Evolutionary conservation across 2,113 vertebrate species (phyloP).

Genomic region (Chloropsis cyanopogon): DNA sequence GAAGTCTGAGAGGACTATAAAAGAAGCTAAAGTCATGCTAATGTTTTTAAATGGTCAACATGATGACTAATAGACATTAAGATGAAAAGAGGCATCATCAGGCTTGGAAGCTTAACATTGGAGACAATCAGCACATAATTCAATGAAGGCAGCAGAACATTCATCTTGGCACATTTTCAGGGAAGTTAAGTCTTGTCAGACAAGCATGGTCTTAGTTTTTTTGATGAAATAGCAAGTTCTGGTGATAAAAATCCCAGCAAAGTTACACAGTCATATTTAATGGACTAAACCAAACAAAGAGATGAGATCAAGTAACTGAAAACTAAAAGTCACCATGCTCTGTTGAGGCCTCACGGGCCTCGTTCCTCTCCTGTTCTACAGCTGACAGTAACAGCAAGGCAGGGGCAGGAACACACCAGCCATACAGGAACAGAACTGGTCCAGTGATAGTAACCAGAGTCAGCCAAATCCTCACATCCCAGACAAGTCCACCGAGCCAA

Average conservation of each 20-base stretch:
- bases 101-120: not conserved
- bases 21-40: slow-evolving; percentile 22
- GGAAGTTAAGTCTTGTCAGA: not conserved
- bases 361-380: not conserved
- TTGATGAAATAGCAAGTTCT: not conserved
- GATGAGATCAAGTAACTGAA: not conserved
- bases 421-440: not conserved
- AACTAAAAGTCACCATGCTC: not conserved
- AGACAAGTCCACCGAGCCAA: not conserved
- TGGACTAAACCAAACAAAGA: not conserved
- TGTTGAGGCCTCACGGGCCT: not conserved
- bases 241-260: not conserved
- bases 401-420: not conserved
- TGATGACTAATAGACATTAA: not conserved
- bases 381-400: not conserved
- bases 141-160: not conserved
- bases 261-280: not conserved
- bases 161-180: not conserved
- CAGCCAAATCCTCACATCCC: not conserved
- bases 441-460: fast-evolving
- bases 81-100: not conserved
- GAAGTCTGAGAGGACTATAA: not conserved
- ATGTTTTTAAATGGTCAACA: not conserved
- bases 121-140: slow-evolving; percentile 8
- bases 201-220: not conserved